A percentile compares a stretch with the other conserved stretches of the same genome.
Conservation (phyloP, 2,797 vertebrate species). For the Ispidina lecontei region DNA sequence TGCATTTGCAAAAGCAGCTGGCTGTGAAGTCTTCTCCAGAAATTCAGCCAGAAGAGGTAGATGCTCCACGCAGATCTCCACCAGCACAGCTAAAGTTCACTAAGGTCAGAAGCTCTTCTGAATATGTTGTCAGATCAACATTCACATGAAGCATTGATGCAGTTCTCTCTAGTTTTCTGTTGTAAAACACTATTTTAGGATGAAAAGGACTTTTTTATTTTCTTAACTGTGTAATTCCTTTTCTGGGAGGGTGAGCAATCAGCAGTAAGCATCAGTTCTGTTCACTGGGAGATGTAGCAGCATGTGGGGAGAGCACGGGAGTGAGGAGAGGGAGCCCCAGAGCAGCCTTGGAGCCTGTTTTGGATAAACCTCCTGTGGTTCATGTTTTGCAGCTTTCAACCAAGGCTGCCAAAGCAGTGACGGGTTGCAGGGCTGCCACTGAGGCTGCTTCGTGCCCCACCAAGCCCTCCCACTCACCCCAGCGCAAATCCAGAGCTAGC, state of each 20-base stretch:
- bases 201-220: neutral
- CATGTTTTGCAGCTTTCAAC: neutral
- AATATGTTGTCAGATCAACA: neutral
- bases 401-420: rapidly evolving
- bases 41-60: neutral
- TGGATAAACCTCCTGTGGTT: neutral
- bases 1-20: neutral
- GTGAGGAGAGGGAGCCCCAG: neutral
- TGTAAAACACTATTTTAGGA: neutral
- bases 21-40: neutral
- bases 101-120: neutral
- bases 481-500: neutral
- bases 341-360: neutral
- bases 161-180: neutral
- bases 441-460: neutral
- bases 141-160: neutral
- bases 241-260: neutral
- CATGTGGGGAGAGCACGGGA: rapidly evolving
- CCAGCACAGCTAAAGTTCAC: neutral
- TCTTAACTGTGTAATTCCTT: neutral
- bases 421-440: neutral
- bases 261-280: neutral
- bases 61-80: rapidly evolving
- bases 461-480: rapidly evolving
- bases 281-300: neutral